Evolutionary conservation across 2,888 invertebrate species (phyloP).

Genomic region (Synanthedon vespiformis): DNA sequence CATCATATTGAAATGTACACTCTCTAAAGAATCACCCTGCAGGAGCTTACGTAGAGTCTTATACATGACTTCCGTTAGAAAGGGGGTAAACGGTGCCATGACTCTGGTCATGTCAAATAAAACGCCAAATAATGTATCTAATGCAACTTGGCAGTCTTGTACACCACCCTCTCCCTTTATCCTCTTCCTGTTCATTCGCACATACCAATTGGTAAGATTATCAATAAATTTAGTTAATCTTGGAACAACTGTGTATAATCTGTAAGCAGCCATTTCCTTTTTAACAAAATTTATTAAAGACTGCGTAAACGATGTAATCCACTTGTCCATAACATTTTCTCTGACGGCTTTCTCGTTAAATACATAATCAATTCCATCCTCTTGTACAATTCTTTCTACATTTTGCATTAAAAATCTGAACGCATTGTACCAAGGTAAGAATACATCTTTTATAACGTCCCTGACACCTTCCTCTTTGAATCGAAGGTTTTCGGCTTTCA

Average conservation of each 20-base stretch:
- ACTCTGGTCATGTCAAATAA: slow-evolving; percentile 89
- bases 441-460: slow-evolving; percentile 96
- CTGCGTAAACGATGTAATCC: slow-evolving; percentile 98
- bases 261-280: slow-evolving; percentile 94
- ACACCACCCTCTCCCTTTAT: slow-evolving; percentile 91
- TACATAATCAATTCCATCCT: slow-evolving; percentile 68
- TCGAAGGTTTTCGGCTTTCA: slow-evolving; percentile 93
- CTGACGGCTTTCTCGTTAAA: slow-evolving; percentile 66
- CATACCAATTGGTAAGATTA: slow-evolving; percentile 98
- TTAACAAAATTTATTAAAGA: slow-evolving; percentile 89
- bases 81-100: slow-evolving; percentile 99
- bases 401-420: slow-evolving; percentile 95
- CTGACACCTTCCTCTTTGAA: slow-evolving; percentile 98
- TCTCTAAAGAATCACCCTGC: slow-evolving; percentile 69
- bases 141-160: slow-evolving; percentile 84
- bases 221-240: slow-evolving; percentile 95
- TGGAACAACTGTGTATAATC: slow-evolving; percentile 95
- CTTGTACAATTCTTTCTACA: slow-evolving; percentile 82
- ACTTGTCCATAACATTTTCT: slow-evolving; percentile 93
- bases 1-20: slow-evolving; percentile 93
- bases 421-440: slow-evolving; percentile 96
- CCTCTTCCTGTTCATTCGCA: slow-evolving; percentile 94
- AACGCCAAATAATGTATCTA: slow-evolving; percentile 90
- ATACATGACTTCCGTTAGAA: slow-evolving; percentile 95
- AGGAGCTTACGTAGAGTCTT: slow-evolving; percentile 83